A percentile compares a stretch with the other conserved stretches of the same genome.
Conservation (phyloP, 2,797 vertebrate species). For the Bovichtus diacanthus region DNA sequence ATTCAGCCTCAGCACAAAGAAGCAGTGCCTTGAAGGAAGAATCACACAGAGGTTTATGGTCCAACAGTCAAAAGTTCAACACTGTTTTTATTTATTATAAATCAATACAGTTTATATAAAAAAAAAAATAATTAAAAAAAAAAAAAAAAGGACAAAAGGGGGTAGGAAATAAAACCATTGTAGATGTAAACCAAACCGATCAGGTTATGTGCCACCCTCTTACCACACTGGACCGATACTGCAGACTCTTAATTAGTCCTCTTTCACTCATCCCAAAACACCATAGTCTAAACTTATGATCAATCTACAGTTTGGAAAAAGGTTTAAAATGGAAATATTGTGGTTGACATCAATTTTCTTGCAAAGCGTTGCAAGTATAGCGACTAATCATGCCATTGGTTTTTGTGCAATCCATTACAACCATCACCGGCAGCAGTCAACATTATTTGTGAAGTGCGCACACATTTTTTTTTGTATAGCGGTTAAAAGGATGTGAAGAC, state of each 20-base stretch:
- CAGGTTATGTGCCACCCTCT: conserved; percentile 66
- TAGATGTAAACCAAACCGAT: conserved; percentile 82
- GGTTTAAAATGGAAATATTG: conserved; percentile 59
- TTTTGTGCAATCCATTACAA: conserved; percentile 77
- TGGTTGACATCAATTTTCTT: conserved; percentile 73
- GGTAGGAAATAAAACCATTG: conserved; percentile 83
- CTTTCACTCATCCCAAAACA: conserved; percentile 58
- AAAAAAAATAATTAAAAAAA: conserved; percentile 79
- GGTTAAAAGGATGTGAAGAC: conserved; percentile 49
- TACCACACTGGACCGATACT: conserved; percentile 59
- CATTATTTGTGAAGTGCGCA: conserved; percentile 60
- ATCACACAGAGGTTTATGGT: conserved; percentile 37
- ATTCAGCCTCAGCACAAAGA: background rate
- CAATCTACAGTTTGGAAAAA: conserved; percentile 60
- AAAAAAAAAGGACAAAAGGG: conserved; percentile 74
- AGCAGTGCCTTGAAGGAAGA: background rate
- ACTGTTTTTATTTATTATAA: conserved; percentile 89
- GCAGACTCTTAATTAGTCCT: conserved; percentile 58
- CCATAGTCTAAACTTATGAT: conserved; percentile 54
- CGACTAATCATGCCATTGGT: conserved; percentile 71
- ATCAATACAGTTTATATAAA: conserved; percentile 87
- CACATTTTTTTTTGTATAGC: conserved; percentile 34
- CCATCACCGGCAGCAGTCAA: conserved; percentile 70
- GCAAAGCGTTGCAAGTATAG: conserved; percentile 76
- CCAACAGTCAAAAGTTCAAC: conserved; percentile 81